Base-by-base conservation (phyloP, 2,797 vertebrate genomes). In the Eulemur coronatus region DNA sequence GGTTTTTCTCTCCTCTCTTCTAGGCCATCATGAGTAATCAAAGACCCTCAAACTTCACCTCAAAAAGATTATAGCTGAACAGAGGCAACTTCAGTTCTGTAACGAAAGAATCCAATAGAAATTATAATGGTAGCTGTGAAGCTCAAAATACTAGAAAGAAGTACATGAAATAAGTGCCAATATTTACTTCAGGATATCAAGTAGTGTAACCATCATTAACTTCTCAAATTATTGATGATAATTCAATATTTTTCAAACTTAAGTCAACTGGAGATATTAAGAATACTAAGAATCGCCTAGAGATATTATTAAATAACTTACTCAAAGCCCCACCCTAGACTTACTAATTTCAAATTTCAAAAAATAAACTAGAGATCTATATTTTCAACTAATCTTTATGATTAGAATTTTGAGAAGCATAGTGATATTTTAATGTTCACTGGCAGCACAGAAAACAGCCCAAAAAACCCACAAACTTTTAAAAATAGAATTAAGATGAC, bases 371-470 rank as follows among this genome's bases (percentile, higher is more conserved):
- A 30, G 11, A 84, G 94, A 87, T 72, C 1, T 69, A 1, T 73
- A 55, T 17, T 52, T 86, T 96, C 24, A 94, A 59, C 26, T 79
- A 89, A 80, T 13, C 46, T 82, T 91, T 78, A n/a, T 93, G 35
- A 52, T 63, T 35, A 78, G 38, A 86, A 88, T 84, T 90, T 95
- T 75, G 35, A 92, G n/a, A 81, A 96, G 65, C 7, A 7, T 26
- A 38, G 12, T 61, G 48, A 20, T n/a, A 81, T 76, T 89, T 81
- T 55, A 94, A 55, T 59, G 18, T 55, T 82, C 5, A 5, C 15
- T 91, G 26, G 48, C 14, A 95, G 10, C 1, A 22, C 22, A 63
- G 11, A 80, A 79, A 9, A 57, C 9, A 75, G 18, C 7, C 72
- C 89, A 79, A 70, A 65, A 3, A 33, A 9, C 43, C 13, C 10